Percentiles rank a stretch among this genome's conserved stretches.
phyloP scores from a whole-genome alignment of 2,113 vertebrate species.

The Perca flavescens region DNA sequence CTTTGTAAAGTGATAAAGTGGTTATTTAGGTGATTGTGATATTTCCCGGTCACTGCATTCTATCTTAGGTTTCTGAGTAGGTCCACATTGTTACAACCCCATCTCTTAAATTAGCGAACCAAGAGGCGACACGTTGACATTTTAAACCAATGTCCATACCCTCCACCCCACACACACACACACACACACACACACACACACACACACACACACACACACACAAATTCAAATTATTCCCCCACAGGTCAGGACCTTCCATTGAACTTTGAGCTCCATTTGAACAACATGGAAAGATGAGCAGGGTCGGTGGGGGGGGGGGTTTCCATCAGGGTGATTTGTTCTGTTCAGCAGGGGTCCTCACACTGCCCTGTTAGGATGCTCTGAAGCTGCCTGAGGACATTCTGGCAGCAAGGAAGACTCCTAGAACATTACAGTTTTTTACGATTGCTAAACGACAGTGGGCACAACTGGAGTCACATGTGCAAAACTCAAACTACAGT shows the following conservation, averaged over 20 bases:
- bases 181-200: background rate
- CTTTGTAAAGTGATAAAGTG: background rate
- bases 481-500: too few relatives aligned
- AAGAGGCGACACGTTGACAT: constrained; percentile 8
- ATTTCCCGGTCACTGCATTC: background rate
- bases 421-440: too few relatives aligned
- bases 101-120: constrained; percentile 13
- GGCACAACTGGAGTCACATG: too few relatives aligned
- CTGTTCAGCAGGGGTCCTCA: constrained; percentile 44
- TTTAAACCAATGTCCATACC: background rate
- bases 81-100: background rate
- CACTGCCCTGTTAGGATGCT: constrained; percentile 13
- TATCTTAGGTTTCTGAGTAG: constrained; percentile 2
- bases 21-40: constrained; percentile 3
- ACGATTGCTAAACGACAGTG: too few relatives aligned
- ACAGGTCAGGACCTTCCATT: constrained; percentile 38
- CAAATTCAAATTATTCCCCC: constrained; percentile 17
- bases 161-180: background rate
- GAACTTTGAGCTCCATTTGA: constrained; percentile 50
- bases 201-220: background rate
- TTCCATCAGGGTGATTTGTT: constrained; percentile 59
- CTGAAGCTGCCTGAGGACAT: constrained; percentile 20
- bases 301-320: background rate
- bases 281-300: constrained; percentile 17
- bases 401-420: background rate